Base-by-base conservation (phyloP, 2,113 vertebrate species). In the Cebidichthys violaceus region DNA sequence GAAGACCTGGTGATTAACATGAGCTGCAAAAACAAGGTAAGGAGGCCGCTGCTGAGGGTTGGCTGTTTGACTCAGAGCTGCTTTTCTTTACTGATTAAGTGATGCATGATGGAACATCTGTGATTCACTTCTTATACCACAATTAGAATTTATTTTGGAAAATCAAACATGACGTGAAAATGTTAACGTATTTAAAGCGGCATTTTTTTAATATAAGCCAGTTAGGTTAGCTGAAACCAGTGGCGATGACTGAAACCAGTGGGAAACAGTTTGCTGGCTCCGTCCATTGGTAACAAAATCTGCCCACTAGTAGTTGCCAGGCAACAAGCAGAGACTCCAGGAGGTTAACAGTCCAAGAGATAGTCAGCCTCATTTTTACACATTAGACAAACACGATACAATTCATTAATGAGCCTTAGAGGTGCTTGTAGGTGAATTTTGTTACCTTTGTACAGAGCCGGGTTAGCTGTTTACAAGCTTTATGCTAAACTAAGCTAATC, bases 1-100 rank as follows among this genome's bases (percentile, higher is more conserved):
- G 95, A 90, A 4, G 97, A 98, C 87, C 94, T 96, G 3, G 94
- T 99, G 73, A 97, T 98, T 93, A 97, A 96, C 87, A 96, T 99
- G 82, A 97, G 95, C 90, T 97, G 96, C 8, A 94, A 95, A 81
- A 97, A 79, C 89, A 96, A 96, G 96, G 98, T 99, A 76, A 94
- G 93, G 71, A 83, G 62, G 75, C 41, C 39, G 3, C 24, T 69
- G 70, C 52, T 73, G 45, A 70, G 20, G 27, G 69, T 62, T 61
- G 50, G 27, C 66, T 55, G 14, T 15, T 65, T 43, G 55, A 80
- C 41, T 43, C 39, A 72, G 31, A 29, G 24, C 43, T 65, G 15
- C 39, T 64, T 62, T 67, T 33, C 27, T 14, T 27, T 24, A 35
- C 35, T 41, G 39, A 60, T 60, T 60, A 70, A 75, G 39, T 62